Base-by-base conservation (phyloP, 30 jellyfish, hydroid and myxozoan genomes). In the Hydractinia echinata region DNA sequence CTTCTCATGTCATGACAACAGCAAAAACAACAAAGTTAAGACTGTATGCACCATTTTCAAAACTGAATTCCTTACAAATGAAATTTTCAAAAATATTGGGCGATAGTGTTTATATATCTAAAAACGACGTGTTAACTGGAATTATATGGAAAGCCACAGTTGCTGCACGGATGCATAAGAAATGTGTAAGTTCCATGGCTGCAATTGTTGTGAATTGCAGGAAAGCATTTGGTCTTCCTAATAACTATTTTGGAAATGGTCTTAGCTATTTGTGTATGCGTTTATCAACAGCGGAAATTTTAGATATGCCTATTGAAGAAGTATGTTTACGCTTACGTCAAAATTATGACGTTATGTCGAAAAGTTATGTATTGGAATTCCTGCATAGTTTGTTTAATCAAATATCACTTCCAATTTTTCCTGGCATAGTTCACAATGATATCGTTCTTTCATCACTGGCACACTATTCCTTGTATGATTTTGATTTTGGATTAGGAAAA, bases 141-240 rank as follows among this genome's bases (percentile, higher is more conserved):
- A 64, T 64, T 64, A 64, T 64, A n/a, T 64, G 74, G 74, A 64
- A 64, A 64, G 74, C 74, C 39, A 13, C 9, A 7, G 10, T 64
- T 44, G 39, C 19, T 64, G 74, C 74, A 6, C 3, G 74, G 39
- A 7, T 64, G 74, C 74, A 64, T 13, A 7, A 13, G 2, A 64
- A 64, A 7, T 6, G 7, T 7, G 74, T 1, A 13, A 7, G 8
- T 6, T 6, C 74, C 19, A 64, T 13, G 9, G 19, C 51, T 51
- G 16, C 16, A 64, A 64, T 64, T 7, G 9, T 64, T 13, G 16
- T 6, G 8, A 64, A 64, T 6, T 64, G 19, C 7, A 44, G 74
- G 18, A 64, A 64, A 13, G 2, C 7, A 13, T 13, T 64, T 9
- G 9, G 7, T 7, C 18, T 64, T 6, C 16, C 74, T 6, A 51